Evolutionary conservation across 2,888 invertebrate genomes (phyloP), one percentile per base, ranked within the genome.

Genomic region (Omphaloscelis lunosa): DNA sequence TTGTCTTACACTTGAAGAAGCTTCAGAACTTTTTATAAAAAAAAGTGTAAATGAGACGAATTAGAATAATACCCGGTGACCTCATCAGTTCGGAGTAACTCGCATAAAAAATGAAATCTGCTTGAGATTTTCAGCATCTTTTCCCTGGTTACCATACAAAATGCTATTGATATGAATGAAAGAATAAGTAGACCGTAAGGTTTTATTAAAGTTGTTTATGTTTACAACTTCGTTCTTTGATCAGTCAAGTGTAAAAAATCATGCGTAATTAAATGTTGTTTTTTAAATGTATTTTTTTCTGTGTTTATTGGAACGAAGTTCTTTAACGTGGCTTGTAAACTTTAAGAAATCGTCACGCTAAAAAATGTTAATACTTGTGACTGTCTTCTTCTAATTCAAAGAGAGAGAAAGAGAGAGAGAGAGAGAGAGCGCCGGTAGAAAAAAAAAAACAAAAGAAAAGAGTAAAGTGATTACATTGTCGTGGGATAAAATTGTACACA

Each of bases 41-140:
- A 65, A 53, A 23, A 2, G 34, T 79, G 81, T 74, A 66, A 74
- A 79, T 74, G 75, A 79, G 65, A 63, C 9, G 56, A 51, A 79
- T 81, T 67, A 58, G 56, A 81, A 81, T 75, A 67, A 81, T 41
- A 56, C 17, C 41, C 51, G 7, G 4, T 67, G 81, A 48, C 65
- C 48, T 61, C 73, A 48, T 73, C 23, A 48, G 56, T 27, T 29
- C 58, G 12, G 27, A 73, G 51, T 62, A 62, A 41, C 67, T 74
- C 29, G 41, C 1, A 41, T 5, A 41, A 41, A 48, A 63, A 65
- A 41, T 17, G 6, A 4, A 39, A 56, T 69, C 7, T 48, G 23
- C n/a, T 51, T 48, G 5, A 27, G n/a, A 58, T 45, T 39, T 45
- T 58, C 61, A 17, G 6, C 17, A n/a, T 58, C 0, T 20, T 34